Percentiles rank a stretch among this genome's conserved stretches.
Conservation (phyloP, 2,113 vertebrate genomes). For the Varanus komodoensis region DNA sequence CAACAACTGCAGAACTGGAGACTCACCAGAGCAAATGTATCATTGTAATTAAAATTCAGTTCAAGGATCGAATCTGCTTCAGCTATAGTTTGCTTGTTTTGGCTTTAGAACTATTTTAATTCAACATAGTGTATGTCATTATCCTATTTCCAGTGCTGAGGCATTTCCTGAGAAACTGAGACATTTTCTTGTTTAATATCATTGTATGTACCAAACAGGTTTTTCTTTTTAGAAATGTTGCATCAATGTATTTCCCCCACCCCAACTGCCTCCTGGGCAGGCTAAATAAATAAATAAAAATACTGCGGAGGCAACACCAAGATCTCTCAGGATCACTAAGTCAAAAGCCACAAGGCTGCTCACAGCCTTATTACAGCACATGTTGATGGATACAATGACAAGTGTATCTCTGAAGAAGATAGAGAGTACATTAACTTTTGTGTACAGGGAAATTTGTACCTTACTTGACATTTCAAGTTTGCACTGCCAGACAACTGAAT, state of each 20-base stretch:
- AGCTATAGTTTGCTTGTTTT: not conserved
- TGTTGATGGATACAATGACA: not conserved
- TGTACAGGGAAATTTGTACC: not conserved
- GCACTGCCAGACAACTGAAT: slow-evolving; percentile 14
- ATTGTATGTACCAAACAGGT: not conserved
- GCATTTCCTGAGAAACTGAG: not conserved
- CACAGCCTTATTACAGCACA: not conserved
- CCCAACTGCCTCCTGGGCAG: too few relatives aligned
- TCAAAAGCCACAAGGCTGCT: slow-evolving; percentile 6
- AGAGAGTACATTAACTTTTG: not conserved
- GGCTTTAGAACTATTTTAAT: not conserved
- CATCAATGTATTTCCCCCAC: too few relatives aligned
- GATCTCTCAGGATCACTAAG: not conserved
- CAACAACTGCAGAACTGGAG: not conserved
- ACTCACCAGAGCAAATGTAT: not conserved
- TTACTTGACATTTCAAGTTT: slow-evolving; percentile 11
- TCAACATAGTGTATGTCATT: not conserved
- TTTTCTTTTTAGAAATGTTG: not conserved
- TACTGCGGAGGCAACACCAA: not conserved
- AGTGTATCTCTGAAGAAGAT: not conserved
- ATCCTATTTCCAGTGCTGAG: not conserved
- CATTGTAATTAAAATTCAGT: not conserved
- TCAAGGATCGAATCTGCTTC: not conserved
- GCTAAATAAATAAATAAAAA: not conserved
- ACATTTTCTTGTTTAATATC: not conserved